Evolutionary conservation across 2,888 invertebrate species (phyloP), one percentile per base, ranked within the genome.

Genomic region (Melieria picta): DNA sequence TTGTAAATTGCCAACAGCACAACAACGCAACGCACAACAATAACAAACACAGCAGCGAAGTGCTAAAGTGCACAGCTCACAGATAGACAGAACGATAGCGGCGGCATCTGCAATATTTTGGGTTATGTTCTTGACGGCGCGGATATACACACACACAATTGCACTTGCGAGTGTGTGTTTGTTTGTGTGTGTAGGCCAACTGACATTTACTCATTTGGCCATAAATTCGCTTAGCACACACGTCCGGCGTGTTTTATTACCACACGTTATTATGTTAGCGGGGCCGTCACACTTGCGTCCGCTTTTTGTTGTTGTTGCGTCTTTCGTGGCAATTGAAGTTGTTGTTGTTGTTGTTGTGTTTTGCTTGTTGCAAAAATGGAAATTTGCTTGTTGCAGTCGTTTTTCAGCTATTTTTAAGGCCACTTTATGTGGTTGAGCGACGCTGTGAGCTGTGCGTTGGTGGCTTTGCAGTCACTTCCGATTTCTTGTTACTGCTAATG

Each of bases 191-290:
- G 65, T 65, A 62, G 73, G 68, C 71, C 10, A 13, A 63, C 62
- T 55, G 57, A 56, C 61, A 65, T 65, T 61, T 61, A 70, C 72
- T 69, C 65, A 68, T 63, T 65, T 62, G 47, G 72, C 71, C 63
- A 74, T 74, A 72, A 72, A 72, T 74, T 65, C 69, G 61, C 67
- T 72, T 61, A 62, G 50, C 64, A 63, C 62, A 62, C 55, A 69
- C 62, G 71, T 68, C 60, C 61, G 68, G 65, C 62, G 63, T 69
- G 63, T 69, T 69, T 69, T 69, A 69, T 63, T 63, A 63, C 56
- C 55, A 57, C 56, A 63, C 62, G 11, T 52, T 52, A 5, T 52
- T 52, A 7, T 52, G 52, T 61, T 60, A n/a, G 50, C 50, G 5
- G 64, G 13, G 46, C 30, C 30, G 63, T 30, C 30, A 30, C 30